Conservation (phyloP, 2,888 invertebrate genomes). For the Tachina lurida region DNA sequence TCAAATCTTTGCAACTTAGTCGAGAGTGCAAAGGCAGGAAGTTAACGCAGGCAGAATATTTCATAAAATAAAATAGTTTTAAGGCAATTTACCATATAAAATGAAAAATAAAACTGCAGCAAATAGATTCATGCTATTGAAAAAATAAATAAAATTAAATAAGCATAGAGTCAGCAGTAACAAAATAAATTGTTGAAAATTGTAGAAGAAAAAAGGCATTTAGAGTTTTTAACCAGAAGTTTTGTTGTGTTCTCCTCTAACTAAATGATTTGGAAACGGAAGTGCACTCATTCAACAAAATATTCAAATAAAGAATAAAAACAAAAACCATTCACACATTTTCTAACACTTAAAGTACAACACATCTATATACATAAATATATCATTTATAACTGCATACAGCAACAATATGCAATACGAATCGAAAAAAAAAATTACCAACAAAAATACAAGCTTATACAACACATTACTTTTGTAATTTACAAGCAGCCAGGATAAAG, state of each 20-base stretch:
- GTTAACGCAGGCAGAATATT: conserved; percentile 10
- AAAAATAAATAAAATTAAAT: neutral
- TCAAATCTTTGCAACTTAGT: conserved; percentile 31
- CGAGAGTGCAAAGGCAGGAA: conserved; percentile 50
- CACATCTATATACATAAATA: conserved; percentile 17
- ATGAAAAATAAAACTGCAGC: conserved; percentile 23
- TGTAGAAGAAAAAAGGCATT: conserved; percentile 37
- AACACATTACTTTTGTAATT: conserved; percentile 64
- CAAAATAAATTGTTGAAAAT: conserved; percentile 54
- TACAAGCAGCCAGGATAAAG: conserved; percentile 34
- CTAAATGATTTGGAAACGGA: conserved; percentile 68
- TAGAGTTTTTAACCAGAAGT: conserved; percentile 57
- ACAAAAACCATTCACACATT: conserved; percentile 40
- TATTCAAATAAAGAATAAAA: conserved; percentile 57
- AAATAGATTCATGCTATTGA: conserved; percentile 23
- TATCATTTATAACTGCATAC: conserved; percentile 48
- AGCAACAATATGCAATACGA: conserved; percentile 35
- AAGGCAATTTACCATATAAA: conserved; percentile 61
- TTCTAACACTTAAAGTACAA: neutral
- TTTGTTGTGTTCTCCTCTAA: conserved; percentile 54
- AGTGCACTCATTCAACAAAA: conserved; percentile 68
- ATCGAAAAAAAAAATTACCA: conserved; percentile 12
- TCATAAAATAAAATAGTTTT: conserved; percentile 44
- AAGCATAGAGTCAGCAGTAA: conserved; percentile 18
- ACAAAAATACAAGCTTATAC: conserved; percentile 55